A percentile compares a stretch with the other conserved stretches of the same genome.
phyloP scores from a whole-genome alignment of 2,888 invertebrate species.

The Mongoloraphidia duomilia region DNA sequence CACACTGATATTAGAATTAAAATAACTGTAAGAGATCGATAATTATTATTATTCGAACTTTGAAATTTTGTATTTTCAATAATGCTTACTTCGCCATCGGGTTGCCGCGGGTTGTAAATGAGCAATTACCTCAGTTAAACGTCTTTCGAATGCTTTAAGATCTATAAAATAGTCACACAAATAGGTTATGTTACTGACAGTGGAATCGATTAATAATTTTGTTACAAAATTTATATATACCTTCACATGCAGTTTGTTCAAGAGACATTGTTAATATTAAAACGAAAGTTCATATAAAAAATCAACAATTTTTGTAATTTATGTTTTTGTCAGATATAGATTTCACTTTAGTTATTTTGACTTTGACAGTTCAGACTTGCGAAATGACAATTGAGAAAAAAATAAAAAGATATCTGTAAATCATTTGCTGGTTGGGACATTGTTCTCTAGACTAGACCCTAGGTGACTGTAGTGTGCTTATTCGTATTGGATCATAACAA shows the following conservation, averaged over 20 bases:
- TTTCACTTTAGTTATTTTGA: too few species aligned
- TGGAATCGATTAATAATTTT: neutral
- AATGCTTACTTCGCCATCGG: slow-evolving; percentile 82
- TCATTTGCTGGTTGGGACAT: too few species aligned
- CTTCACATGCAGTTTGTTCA: slow-evolving; percentile 86
- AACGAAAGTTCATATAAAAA: too few species aligned
- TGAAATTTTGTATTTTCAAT: slow-evolving; percentile 2
- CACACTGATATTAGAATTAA: slow-evolving; percentile 75
- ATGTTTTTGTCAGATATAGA: too few species aligned
- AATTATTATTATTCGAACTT: neutral
- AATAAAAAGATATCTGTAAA: too few species aligned
- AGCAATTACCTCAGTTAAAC: slow-evolving; percentile 92
- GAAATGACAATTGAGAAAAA: too few species aligned
- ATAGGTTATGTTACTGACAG: slow-evolving; percentile 1
- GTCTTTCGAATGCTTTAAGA: slow-evolving; percentile 93
- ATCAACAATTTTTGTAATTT: too few species aligned
- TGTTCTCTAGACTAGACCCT: too few species aligned
- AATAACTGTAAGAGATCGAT: slow-evolving; percentile 48
- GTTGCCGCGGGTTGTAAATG: slow-evolving; percentile 88
- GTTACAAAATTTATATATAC: slow-evolving; percentile 31
- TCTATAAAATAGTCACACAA: slow-evolving; percentile 42
- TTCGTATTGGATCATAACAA: too few species aligned
- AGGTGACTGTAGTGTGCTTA: too few species aligned
- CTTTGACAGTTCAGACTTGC: too few species aligned
- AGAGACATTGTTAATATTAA: slow-evolving; percentile 42